A percentile compares a stretch with the other conserved stretches of the same genome.
phyloP scores from a whole-genome alignment of 2,113 vertebrate species.

The Ellobius talpinus region DNA sequence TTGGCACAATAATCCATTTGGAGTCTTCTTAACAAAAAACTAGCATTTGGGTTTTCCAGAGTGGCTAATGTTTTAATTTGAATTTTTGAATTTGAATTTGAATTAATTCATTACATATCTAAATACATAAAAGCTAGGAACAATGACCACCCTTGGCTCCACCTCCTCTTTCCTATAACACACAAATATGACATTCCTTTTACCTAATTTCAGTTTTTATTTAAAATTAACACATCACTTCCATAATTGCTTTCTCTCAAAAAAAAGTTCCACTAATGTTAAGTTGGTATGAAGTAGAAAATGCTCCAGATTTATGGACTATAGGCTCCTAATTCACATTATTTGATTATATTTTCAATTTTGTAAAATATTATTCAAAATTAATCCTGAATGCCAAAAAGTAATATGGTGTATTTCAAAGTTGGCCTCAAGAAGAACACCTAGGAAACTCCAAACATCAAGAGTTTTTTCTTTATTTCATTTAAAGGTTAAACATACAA shows the following conservation, averaged over 20 bases:
- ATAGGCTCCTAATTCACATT: background rate
- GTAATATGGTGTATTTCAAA: background rate
- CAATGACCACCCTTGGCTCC: background rate
- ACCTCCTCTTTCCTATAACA: background rate
- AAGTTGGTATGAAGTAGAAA: background rate
- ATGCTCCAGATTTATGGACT: background rate
- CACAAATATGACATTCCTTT: background rate
- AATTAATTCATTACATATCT: background rate
- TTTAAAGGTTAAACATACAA: conserved; percentile 20
- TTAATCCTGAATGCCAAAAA: background rate
- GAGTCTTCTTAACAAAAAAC: background rate
- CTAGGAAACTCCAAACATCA: background rate
- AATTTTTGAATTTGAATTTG: background rate
- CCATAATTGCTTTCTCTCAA: background rate
- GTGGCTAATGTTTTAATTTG: background rate
- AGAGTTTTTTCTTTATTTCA: background rate
- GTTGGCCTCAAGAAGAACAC: background rate
- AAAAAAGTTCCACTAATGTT: background rate
- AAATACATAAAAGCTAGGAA: background rate
- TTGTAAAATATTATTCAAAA: background rate
- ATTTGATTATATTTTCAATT: background rate
- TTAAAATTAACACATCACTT: conserved; percentile 1
- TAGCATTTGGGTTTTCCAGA: background rate
- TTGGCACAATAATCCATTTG: background rate
- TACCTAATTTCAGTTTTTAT: background rate